Conservation (phyloP, 1,140 invertebrate species). For the Drosophila mojavensis region DNA sequence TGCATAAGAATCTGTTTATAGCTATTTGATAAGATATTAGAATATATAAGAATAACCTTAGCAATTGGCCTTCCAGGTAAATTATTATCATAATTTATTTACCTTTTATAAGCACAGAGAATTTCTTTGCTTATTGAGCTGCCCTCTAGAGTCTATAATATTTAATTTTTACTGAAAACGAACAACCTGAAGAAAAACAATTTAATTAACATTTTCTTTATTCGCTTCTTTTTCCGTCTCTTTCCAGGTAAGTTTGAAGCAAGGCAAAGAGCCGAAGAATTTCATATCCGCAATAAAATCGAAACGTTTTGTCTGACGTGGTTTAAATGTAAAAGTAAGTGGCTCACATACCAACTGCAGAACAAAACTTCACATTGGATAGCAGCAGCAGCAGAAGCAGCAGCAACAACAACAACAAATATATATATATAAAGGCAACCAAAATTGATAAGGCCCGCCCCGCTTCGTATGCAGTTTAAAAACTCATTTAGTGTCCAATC, state of each 20-base stretch:
- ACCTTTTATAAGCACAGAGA: not conserved
- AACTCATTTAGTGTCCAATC: conserved; percentile 82
- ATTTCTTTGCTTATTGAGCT: conserved; percentile 1
- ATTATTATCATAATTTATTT: not conserved
- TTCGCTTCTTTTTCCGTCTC: conserved; percentile 36
- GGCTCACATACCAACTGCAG: conserved; percentile 57
- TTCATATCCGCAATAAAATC: conserved; percentile 65
- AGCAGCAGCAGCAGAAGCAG: conserved; percentile 21
- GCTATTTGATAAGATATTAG: too few species aligned
- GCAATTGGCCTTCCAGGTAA: not conserved
- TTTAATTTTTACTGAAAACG: conserved; percentile 45
- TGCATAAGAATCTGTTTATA: too few species aligned
- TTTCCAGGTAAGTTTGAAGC: conserved; percentile 68
- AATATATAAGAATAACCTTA: not conserved
- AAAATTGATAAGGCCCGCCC: conserved; percentile 76
- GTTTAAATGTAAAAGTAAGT: conserved; percentile 74
- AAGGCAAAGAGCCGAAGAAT: conserved; percentile 21
- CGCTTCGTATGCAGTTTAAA: conserved; percentile 77
- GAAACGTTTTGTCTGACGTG: conserved; percentile 78
- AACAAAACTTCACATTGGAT: conserved; percentile 11
- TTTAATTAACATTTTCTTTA: conserved; percentile 74
- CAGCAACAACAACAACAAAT: conserved; percentile 35
- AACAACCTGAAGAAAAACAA: conserved; percentile 45
- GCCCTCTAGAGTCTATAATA: not conserved
- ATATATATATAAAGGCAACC: conserved; percentile 19